Evolutionary conservation across 1,140 invertebrate genomes (phyloP).

Genomic region (Caenorhabditis tropicalis): DNA sequence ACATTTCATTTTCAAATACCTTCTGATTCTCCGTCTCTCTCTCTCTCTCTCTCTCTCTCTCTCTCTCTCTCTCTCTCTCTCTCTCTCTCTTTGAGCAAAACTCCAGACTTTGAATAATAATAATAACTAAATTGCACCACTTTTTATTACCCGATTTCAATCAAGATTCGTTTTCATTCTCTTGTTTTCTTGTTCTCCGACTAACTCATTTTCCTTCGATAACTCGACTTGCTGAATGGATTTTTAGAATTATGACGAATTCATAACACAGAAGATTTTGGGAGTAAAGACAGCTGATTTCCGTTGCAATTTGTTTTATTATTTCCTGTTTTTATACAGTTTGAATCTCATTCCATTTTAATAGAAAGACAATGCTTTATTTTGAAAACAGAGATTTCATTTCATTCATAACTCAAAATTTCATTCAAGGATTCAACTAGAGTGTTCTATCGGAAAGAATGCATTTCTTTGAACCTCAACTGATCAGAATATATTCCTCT

Average conservation of each 20-base stretch:
- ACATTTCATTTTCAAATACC: too few species aligned
- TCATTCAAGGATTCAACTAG: too few species aligned
- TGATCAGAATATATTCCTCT: background rate
- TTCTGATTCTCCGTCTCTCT: too few species aligned
- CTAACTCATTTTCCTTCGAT: background rate
- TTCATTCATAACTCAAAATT: too few species aligned
- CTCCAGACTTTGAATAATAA: background rate
- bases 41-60: background rate
- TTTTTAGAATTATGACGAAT: background rate
- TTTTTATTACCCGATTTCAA: conserved; percentile 1
- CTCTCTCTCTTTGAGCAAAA: background rate
- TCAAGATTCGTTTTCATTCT: background rate
- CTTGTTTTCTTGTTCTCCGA: background rate
- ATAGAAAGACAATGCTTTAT: too few species aligned
- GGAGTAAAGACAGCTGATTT: too few species aligned
- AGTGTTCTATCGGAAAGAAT: too few species aligned
- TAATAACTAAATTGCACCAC: conserved; percentile 12
- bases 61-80: background rate
- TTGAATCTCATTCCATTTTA: too few species aligned
- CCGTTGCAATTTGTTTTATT: too few species aligned
- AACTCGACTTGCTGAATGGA: too few species aligned
- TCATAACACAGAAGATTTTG: background rate
- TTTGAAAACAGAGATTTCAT: too few species aligned
- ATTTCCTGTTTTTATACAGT: too few species aligned
- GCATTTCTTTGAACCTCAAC: background rate